phyloP scores from a whole-genome alignment of 2,888 invertebrate species.

The Himalopsyche kuldschensis region DNA sequence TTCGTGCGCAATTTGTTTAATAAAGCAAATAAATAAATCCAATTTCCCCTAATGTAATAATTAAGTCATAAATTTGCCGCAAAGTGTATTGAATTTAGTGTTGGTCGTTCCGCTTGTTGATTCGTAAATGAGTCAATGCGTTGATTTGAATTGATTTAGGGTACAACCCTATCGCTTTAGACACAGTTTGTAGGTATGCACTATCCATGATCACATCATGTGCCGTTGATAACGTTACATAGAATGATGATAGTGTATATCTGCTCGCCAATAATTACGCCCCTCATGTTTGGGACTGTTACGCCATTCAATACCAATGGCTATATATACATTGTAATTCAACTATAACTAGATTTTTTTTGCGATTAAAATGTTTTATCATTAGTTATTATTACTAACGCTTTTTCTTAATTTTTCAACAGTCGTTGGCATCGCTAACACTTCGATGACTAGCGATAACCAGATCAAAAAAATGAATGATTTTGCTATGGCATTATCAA shows the following conservation, averaged over 20 bases:
- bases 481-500: no score
- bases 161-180: neutral
- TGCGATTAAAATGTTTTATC: no score
- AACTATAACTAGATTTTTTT: no score
- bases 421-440: no score
- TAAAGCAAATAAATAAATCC: neutral
- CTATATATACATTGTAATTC: neutral
- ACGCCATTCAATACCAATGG: neutral
- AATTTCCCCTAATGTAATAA: neutral
- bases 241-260: neutral
- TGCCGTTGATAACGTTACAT: neutral
- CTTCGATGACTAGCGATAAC: no score
- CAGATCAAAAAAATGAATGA: no score
- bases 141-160: neutral
- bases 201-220: neutral
- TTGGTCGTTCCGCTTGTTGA: neutral
- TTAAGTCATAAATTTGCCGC: neutral
- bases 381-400: no score
- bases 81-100: neutral
- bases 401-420: no score
- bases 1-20: neutral
- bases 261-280: neutral
- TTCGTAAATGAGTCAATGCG: neutral
- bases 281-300: neutral
- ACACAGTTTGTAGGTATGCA: neutral